A percentile compares a stretch with the other conserved stretches of the same genome.
These are phyloP conservation scores for Polyergus mexicanus DNA, from an alignment of 1,140 invertebrate species.

Conservation along the genomic window DNA sequence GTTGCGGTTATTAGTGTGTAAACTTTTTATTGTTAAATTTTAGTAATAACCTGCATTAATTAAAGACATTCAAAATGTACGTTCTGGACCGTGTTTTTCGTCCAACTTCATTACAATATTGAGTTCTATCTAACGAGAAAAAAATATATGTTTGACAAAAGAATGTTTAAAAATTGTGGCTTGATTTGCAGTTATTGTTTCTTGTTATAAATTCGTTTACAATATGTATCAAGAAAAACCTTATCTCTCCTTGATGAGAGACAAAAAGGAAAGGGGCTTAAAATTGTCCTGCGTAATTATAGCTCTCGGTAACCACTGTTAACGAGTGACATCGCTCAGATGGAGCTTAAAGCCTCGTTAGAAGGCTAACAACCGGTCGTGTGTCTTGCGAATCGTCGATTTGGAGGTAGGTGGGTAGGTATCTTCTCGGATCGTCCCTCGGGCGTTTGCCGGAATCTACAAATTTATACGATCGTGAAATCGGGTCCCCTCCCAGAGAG, in stretches of 20 bases:
- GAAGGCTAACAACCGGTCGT: constrained; percentile 76
- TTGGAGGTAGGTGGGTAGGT: constrained; percentile 41
- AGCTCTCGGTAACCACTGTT: constrained; percentile 62
- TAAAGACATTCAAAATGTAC: too few relatives aligned
- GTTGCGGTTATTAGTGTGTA: too few relatives aligned
- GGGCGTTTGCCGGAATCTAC: constrained; percentile 55
- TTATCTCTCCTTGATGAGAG: not conserved
- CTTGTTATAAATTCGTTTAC: not conserved
- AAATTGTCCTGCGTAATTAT: constrained; percentile 42
- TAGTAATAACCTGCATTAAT: too few relatives aligned
- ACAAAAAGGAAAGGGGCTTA: constrained; percentile 8
- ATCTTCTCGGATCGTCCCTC: constrained; percentile 42
- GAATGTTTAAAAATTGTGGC: not conserved
- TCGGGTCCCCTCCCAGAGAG: not conserved
- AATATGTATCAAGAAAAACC: not conserved
- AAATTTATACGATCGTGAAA: constrained; percentile 73
- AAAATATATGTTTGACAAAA: not conserved
- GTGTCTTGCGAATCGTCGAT: constrained; percentile 76
- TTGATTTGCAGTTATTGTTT: not conserved
- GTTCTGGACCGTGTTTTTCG: too few relatives aligned
- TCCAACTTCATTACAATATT: too few relatives aligned
- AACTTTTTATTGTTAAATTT: too few relatives aligned
- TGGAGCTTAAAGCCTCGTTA: constrained; percentile 80
- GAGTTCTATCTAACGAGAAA: not conserved
- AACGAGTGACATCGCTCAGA: constrained; percentile 78